A percentile compares a stretch with the other conserved stretches of the same genome.
These are phyloP conservation scores for Onychostoma macrolepis DNA, from an alignment of 2,113 vertebrate species.

Conservation along the genomic window DNA sequence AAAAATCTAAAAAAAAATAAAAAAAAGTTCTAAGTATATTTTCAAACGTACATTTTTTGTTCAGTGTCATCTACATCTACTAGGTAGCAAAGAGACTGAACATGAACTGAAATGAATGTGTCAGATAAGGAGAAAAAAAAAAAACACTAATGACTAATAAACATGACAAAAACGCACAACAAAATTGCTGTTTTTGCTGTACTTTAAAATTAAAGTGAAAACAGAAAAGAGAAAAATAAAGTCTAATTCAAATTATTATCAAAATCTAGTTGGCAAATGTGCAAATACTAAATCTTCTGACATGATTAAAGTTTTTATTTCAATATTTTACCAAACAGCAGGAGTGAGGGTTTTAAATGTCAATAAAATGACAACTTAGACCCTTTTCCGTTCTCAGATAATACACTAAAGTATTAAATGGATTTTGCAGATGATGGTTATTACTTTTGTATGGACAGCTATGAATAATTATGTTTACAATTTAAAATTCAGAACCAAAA, in stretches of 20 bases:
- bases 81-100: background rate
- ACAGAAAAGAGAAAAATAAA: background rate
- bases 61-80: background rate
- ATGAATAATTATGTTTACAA: background rate
- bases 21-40: background rate
- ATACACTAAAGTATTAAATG: background rate
- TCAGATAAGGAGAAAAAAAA: background rate
- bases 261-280: background rate
- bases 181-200: background rate
- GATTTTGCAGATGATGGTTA: background rate
- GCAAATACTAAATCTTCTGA: background rate
- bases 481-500: background rate
- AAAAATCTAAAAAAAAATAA: background rate
- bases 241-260: background rate
- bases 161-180: background rate
- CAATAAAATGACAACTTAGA: background rate
- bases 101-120: background rate
- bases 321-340: background rate
- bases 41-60: background rate
- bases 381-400: slow-evolving; percentile 3
- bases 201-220: background rate
- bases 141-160: background rate
- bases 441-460: background rate
- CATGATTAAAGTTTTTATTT: background rate
- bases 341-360: background rate